Percentiles rank a stretch among this genome's conserved stretches.
Evolutionary conservation across 2,797 vertebrate genomes (phyloP).

Genomic region (Sebastes trivittatus): DNA sequence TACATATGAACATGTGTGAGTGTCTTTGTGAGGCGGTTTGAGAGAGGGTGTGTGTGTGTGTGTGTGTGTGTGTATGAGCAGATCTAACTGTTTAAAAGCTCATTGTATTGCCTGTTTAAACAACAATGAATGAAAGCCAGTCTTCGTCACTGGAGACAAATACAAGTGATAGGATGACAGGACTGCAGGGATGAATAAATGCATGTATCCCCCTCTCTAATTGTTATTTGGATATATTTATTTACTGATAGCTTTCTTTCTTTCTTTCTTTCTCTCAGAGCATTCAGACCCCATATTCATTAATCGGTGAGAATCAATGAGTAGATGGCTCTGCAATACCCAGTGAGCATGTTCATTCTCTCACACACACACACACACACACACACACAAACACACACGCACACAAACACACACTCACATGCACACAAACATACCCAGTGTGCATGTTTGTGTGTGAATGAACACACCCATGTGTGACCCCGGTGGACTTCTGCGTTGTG

Average conservation of each 20-base stretch:
- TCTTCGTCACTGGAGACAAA: constrained; percentile 7
- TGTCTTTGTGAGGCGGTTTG: not conserved
- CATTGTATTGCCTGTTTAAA: constrained; percentile 32
- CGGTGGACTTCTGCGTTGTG: no score
- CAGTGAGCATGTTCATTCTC: not conserved
- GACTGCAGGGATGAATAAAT: not conserved
- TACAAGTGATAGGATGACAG: constrained; percentile 14
- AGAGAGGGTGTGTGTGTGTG: not conserved
- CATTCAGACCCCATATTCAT: not conserved
- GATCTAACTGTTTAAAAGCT: constrained; percentile 29
- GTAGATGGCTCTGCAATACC: not conserved
- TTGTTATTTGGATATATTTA: not conserved
- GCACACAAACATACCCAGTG: not conserved
- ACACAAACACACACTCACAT: not conserved
- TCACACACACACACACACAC: not conserved
- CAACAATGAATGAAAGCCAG: constrained; percentile 10
- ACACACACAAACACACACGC: no score
- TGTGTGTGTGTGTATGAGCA: not conserved
- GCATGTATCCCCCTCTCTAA: not conserved
- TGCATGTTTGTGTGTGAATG: not conserved
- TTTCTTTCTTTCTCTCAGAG: not conserved
- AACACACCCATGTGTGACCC: not conserved
- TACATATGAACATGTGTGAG: constrained; percentile 11
- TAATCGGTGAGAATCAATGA: not conserved
- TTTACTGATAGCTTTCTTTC: not conserved